These are phyloP conservation scores for Philaethria dido DNA, from an alignment of 2,888 invertebrate genomes.

Conservation along the genomic window DNA sequence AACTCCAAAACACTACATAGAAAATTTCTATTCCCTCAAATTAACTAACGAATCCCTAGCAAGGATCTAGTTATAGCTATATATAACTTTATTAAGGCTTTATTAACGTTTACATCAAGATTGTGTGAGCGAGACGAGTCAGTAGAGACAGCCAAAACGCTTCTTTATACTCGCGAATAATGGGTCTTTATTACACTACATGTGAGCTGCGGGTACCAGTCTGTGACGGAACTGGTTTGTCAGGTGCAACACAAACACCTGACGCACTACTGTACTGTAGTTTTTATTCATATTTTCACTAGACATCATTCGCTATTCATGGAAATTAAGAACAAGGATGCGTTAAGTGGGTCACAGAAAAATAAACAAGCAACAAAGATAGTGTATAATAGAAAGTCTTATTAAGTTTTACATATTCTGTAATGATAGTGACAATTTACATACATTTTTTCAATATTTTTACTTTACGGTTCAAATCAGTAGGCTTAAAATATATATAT, in stretches of 20 bases:
- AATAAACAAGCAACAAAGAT: constrained; percentile 24
- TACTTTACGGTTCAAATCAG: too few relatives aligned
- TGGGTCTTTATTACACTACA: constrained; percentile 16
- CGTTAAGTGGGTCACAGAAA: constrained; percentile 56
- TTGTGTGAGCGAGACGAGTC: constrained; percentile 4
- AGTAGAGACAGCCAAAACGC: constrained; percentile 6
- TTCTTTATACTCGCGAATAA: constrained; percentile 16
- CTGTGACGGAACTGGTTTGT: constrained; percentile 55
- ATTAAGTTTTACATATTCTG: not conserved
- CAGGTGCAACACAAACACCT: constrained; percentile 55
- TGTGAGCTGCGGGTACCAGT: constrained; percentile 22
- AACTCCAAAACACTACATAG: not conserved
- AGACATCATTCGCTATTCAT: constrained; percentile 49
- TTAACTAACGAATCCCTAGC: not conserved
- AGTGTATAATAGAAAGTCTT: not conserved
- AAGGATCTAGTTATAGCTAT: not conserved
- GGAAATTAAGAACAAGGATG: constrained; percentile 66
- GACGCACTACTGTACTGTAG: constrained; percentile 36
- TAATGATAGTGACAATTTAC: too few relatives aligned
- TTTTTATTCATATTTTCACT: constrained; percentile 53
- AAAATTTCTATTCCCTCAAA: not conserved
- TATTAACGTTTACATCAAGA: not conserved
- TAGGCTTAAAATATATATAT: too few relatives aligned
- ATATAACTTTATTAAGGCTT: constrained; percentile 5
- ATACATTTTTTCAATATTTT: too few relatives aligned